phyloP scores from a whole-genome alignment of 2,797 vertebrate genomes.

The Propithecus deckenii region DNA sequence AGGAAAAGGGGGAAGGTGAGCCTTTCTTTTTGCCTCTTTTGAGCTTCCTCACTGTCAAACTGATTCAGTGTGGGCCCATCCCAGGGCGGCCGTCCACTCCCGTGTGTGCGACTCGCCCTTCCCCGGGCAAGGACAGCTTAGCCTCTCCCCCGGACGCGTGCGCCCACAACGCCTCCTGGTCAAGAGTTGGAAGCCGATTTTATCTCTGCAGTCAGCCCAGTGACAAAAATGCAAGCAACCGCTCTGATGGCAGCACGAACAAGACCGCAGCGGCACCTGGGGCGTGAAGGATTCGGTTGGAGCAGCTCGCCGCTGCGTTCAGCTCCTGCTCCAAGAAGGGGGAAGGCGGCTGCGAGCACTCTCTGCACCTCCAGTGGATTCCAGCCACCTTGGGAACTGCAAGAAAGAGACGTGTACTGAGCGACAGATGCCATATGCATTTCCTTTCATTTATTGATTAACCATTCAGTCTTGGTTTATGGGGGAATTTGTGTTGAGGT shows the following conservation, averaged over 20 bases:
- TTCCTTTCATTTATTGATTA: neutral
- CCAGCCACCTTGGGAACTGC: neutral
- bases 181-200: slow-evolving; percentile 34
- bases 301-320: neutral
- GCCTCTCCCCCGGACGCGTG: neutral
- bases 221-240: slow-evolving; percentile 2
- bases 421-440: accelerated
- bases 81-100: neutral
- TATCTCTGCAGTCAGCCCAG: slow-evolving; percentile 50
- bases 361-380: neutral
- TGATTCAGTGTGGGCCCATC: neutral
- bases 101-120: neutral
- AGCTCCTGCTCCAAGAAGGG: neutral
- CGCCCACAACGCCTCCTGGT: neutral
- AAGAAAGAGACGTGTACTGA: slow-evolving; percentile 3
- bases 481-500: neutral
- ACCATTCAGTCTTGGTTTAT: neutral
- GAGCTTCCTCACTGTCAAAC: neutral
- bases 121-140: neutral
- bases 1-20: slow-evolving; percentile 30
- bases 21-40: neutral
- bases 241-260: slow-evolving; percentile 41
- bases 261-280: slow-evolving; percentile 43
- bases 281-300: neutral
- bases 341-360: neutral